These are phyloP conservation scores for Euproctis similis DNA, from an alignment of 2,888 invertebrate genomes.

Conservation along the genomic window DNA sequence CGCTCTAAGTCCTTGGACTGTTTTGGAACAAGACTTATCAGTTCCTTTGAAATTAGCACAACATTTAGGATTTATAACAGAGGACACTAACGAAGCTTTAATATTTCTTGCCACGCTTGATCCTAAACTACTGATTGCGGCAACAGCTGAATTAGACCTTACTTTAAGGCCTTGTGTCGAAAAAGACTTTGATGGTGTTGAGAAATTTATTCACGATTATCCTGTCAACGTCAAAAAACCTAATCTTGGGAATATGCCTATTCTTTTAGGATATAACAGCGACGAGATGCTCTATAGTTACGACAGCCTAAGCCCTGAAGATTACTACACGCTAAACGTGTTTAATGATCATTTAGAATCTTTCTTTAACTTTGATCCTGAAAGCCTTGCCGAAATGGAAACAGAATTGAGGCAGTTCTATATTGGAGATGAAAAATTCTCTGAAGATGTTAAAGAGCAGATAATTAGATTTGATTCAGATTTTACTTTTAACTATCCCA, in stretches of 20 bases:
- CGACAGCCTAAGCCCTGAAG: slow-evolving; percentile 12
- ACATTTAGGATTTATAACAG: slow-evolving; percentile 30
- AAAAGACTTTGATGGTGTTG: slow-evolving; percentile 24
- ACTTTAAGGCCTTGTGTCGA: slow-evolving; percentile 36
- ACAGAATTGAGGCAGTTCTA: slow-evolving; percentile 38
- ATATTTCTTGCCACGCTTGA: slow-evolving; percentile 31
- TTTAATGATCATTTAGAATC: slow-evolving; percentile 15
- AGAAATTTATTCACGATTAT: slow-evolving; percentile 29
- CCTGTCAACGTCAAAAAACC: slow-evolving; percentile 24
- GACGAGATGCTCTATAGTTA: slow-evolving; percentile 21
- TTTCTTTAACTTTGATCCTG: slow-evolving; percentile 25
- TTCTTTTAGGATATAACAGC: slow-evolving; percentile 32
- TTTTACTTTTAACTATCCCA: slow-evolving; percentile 28
- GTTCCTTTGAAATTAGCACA: slow-evolving; percentile 32
- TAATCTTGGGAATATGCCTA: slow-evolving; percentile 21
- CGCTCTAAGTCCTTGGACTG: slow-evolving; percentile 18
- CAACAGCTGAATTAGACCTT: slow-evolving; percentile 21
- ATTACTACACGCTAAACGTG: slow-evolving; percentile 12
- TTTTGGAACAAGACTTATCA: slow-evolving; percentile 24
- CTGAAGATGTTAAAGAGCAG: slow-evolving; percentile 20
- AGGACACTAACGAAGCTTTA: slow-evolving; percentile 30
- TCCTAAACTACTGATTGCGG: slow-evolving; percentile 30
- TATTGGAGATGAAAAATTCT: slow-evolving; percentile 31
- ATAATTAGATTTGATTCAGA: slow-evolving; percentile 38
- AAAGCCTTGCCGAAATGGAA: slow-evolving; percentile 23